Conservation (phyloP, 2,888 invertebrate genomes). For the Eubasilissa splendida region DNA sequence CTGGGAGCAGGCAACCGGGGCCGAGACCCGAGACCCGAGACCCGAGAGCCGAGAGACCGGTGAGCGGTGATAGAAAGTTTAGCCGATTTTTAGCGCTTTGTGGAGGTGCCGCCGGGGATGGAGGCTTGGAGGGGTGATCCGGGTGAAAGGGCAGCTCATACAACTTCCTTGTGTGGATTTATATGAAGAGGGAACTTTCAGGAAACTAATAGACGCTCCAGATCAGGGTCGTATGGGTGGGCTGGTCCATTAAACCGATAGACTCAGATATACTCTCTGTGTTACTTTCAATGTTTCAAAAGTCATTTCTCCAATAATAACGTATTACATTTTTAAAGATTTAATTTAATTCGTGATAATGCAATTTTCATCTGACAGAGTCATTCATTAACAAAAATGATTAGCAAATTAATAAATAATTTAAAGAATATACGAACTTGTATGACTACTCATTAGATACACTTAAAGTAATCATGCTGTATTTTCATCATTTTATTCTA, state of each 20-base stretch:
- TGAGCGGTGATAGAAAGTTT: constrained; percentile 36
- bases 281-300: not conserved
- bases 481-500: no score
- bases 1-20: not conserved
- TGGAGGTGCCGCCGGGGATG: constrained; percentile 23
- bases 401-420: not conserved
- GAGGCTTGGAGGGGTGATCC: constrained; percentile 4
- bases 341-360: not conserved
- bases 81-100: constrained; percentile 52
- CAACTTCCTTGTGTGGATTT: constrained; percentile 56
- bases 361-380: not conserved
- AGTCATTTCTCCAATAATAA: not conserved
- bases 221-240: not conserved
- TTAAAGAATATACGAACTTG: no score
- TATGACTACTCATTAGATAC: no score
- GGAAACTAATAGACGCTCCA: constrained; percentile 55
- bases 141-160: constrained; percentile 32
- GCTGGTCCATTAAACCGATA: not conserved
- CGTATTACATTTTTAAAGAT: not conserved
- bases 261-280: not conserved
- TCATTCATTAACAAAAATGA: not conserved
- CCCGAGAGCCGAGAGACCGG: no score
- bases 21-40: not conserved
- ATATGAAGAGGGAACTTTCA: constrained; percentile 56
- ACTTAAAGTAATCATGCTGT: no score